phyloP scores from a whole-genome alignment of 2,797 vertebrate species.

The Danio choprae region DNA sequence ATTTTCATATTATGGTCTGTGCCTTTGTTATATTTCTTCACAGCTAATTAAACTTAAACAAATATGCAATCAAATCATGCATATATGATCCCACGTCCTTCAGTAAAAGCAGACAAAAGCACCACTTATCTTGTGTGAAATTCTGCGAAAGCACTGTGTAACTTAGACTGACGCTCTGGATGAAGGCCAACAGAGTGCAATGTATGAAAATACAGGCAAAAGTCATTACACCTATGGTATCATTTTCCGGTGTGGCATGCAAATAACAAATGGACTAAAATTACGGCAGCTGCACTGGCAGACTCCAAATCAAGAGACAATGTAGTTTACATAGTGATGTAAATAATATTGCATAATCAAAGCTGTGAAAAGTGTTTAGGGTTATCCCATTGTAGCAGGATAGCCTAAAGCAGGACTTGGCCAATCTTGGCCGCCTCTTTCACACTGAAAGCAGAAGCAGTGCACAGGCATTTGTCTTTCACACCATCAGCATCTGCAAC shows the following conservation, averaged over 20 bases:
- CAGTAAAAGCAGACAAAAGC: background rate
- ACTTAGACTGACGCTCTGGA: background rate
- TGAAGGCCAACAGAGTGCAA: slow-evolving; percentile 3
- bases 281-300: slow-evolving; percentile 1
- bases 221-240: slow-evolving; percentile 12
- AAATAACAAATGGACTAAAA: slow-evolving; percentile 22
- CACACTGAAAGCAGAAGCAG: too few relatives aligned
- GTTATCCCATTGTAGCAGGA: background rate
- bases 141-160: background rate
- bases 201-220: slow-evolving; percentile 34
- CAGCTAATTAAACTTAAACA: slow-evolving; percentile 15
- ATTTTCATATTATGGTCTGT: background rate
- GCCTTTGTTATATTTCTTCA: background rate
- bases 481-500: too few relatives aligned
- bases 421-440: too few relatives aligned
- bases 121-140: background rate
- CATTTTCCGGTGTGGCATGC: slow-evolving; percentile 33
- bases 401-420: background rate
- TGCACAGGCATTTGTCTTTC: too few relatives aligned
- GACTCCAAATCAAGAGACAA: background rate
- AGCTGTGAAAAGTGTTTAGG: background rate
- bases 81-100: background rate
- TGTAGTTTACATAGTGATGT: background rate
- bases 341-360: background rate
- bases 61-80: slow-evolving; percentile 5